These are phyloP conservation scores for Lycaena phlaeas DNA, from an alignment of 2,888 invertebrate species.

Conservation along the genomic window DNA sequence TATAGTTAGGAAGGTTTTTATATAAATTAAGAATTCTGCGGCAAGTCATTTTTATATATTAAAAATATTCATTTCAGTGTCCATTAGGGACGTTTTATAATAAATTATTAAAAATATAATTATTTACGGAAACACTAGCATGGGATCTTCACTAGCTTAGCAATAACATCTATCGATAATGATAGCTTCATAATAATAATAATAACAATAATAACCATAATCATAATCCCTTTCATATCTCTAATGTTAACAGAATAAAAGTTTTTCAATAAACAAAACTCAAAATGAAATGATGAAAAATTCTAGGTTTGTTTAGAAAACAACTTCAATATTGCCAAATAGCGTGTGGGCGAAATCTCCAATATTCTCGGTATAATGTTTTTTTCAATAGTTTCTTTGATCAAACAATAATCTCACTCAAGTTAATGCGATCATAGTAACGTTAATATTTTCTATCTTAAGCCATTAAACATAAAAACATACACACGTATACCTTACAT, in stretches of 20 bases:
- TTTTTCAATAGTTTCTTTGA: not conserved
- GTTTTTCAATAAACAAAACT: not conserved
- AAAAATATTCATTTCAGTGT: too few relatives aligned
- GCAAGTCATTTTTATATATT: not conserved
- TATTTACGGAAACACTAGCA: too few relatives aligned
- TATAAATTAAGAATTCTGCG: not conserved
- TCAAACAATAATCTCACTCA: not conserved
- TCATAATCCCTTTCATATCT: too few relatives aligned
- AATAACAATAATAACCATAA: too few relatives aligned
- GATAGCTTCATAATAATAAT: too few relatives aligned
- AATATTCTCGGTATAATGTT: not conserved
- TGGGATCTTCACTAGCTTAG: too few relatives aligned
- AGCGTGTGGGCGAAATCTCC: slow-evolving; percentile 4
- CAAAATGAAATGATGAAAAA: slow-evolving; percentile 9
- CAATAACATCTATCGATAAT: not conserved
- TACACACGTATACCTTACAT: too few relatives aligned
- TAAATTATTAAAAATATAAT: not conserved
- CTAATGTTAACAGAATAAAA: slow-evolving; percentile 5
- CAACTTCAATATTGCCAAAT: slow-evolving; percentile 10
- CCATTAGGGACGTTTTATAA: too few relatives aligned
- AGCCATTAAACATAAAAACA: too few relatives aligned
- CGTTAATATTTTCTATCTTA: too few relatives aligned
- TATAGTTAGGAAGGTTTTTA: not conserved
- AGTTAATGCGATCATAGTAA: too few relatives aligned
- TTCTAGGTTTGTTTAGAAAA: slow-evolving; percentile 9